These are phyloP conservation scores for Menura novaehollandiae DNA, from an alignment of 2,113 vertebrate genomes.

Conservation along the genomic window DNA sequence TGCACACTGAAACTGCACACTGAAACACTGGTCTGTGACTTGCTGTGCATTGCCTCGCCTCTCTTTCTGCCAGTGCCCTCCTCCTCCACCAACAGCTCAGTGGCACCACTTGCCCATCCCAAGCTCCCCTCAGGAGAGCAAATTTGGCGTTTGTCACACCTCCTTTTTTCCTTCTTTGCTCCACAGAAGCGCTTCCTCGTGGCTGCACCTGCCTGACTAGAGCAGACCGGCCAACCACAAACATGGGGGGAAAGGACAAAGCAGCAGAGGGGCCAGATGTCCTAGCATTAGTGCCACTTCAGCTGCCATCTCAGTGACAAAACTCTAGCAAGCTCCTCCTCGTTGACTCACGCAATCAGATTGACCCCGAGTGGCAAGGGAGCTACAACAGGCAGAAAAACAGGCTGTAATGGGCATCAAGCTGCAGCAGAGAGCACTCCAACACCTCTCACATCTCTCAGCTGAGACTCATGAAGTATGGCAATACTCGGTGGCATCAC, in stretches of 20 bases:
- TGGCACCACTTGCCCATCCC: too few relatives aligned
- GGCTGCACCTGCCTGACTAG: not conserved
- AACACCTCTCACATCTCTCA: not conserved
- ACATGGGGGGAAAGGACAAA: not conserved
- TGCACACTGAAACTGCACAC: not conserved
- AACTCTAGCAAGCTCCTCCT: not conserved
- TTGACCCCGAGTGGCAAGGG: not conserved
- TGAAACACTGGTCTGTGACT: not conserved
- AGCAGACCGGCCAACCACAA: not conserved
- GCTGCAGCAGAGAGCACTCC: not conserved
- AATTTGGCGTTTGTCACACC: accelerated
- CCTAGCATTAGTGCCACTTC: not conserved
- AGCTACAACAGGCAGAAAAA: not conserved
- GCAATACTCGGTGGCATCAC: not conserved
- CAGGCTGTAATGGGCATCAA: not conserved
- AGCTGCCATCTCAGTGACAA: not conserved
- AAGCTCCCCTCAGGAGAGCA: not conserved
- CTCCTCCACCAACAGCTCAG: not conserved
- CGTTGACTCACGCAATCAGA: not conserved
- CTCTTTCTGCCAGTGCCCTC: not conserved
- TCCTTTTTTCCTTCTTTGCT: not conserved
- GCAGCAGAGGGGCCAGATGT: not conserved
- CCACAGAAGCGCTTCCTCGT: not conserved
- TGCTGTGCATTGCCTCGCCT: not conserved
- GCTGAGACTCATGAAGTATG: not conserved